phyloP scores from a whole-genome alignment of 2,113 vertebrate genomes.

The Pelodiscus sinensis region DNA sequence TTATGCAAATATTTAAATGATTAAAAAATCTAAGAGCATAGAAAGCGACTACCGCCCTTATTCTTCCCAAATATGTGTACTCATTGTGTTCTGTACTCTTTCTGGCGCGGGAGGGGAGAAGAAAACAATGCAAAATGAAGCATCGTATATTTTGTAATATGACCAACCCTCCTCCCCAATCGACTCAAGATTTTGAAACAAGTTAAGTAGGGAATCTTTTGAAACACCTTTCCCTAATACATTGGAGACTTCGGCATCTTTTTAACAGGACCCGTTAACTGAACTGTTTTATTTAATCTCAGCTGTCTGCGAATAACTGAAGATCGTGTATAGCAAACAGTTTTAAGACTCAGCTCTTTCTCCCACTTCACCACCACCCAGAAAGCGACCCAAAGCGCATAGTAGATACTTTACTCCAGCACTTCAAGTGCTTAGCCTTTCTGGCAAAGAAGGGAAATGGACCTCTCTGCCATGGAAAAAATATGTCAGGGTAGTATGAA shows the following conservation, averaged over 20 bases:
- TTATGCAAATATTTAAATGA: neutral
- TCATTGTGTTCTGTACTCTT: neutral
- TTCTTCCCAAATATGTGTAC: neutral
- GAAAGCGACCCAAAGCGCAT: neutral
- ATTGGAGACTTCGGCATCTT: neutral
- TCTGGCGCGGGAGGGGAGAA: too few relatives aligned
- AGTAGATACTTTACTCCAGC: neutral
- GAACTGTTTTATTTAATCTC: conserved; percentile 4
- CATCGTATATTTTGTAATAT: neutral
- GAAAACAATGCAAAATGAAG: neutral
- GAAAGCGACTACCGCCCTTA: neutral
- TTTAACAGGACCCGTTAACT: conserved; percentile 13
- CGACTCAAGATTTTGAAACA: neutral
- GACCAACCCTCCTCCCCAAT: neutral
- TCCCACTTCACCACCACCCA: neutral
- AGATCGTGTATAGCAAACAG: neutral
- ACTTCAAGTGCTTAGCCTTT: neutral
- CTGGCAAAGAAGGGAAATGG: neutral
- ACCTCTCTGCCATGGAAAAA: neutral
- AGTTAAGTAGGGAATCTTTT: neutral
- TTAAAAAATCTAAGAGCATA: neutral
- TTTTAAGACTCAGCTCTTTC: neutral
- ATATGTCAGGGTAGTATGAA: neutral
- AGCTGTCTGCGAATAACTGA: neutral
- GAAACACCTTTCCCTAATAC: neutral